A percentile compares a stretch with the other conserved stretches of the same genome.
Evolutionary conservation across 1,140 invertebrate genomes (phyloP).

Genomic region (Radopholus similis): DNA sequence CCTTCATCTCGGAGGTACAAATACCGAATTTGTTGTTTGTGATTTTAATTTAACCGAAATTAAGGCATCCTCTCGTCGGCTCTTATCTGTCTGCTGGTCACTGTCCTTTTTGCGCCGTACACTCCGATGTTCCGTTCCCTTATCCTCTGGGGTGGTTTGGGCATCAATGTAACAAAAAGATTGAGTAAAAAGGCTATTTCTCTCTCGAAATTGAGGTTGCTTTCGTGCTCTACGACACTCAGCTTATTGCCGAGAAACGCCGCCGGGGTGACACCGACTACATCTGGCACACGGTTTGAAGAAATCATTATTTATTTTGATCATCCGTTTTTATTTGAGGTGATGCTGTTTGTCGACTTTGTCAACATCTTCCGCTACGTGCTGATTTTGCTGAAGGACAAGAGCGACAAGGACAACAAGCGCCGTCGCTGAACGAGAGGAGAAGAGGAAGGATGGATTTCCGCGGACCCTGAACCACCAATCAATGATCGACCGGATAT

Average conservation of each 20-base stretch:
- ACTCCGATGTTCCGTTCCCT: constrained; percentile 70
- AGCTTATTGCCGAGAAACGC: constrained; percentile 87
- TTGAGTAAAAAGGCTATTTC: too few species aligned
- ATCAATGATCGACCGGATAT: too few species aligned
- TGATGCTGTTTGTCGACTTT: constrained; percentile 87
- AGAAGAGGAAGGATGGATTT: background rate
- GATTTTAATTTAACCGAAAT: constrained; percentile 21
- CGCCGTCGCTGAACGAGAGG: constrained; percentile 18
- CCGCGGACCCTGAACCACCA: too few species aligned
- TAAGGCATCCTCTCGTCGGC: constrained; percentile 72
- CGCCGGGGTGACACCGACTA: constrained; percentile 84
- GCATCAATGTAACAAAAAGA: too few species aligned
- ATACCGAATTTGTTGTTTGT: constrained; percentile 20
- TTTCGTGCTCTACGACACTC: constrained; percentile 91
- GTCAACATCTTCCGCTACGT: constrained; percentile 82
- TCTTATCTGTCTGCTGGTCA: constrained; percentile 73
- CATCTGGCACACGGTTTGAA: constrained; percentile 65
- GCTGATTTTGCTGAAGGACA: constrained; percentile 74
- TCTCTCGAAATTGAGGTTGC: too few species aligned
- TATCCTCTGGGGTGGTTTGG: constrained; percentile 79
- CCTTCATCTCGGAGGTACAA: constrained; percentile 72
- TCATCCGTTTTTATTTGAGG: constrained; percentile 24
- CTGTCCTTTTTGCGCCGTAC: constrained; percentile 67
- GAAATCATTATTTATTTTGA: background rate
- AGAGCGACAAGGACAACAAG: constrained; percentile 35